A percentile compares a stretch with the other conserved stretches of the same genome.
Evolutionary conservation across 2,113 vertebrate species (phyloP).

Genomic region (Alethe diademata): DNA sequence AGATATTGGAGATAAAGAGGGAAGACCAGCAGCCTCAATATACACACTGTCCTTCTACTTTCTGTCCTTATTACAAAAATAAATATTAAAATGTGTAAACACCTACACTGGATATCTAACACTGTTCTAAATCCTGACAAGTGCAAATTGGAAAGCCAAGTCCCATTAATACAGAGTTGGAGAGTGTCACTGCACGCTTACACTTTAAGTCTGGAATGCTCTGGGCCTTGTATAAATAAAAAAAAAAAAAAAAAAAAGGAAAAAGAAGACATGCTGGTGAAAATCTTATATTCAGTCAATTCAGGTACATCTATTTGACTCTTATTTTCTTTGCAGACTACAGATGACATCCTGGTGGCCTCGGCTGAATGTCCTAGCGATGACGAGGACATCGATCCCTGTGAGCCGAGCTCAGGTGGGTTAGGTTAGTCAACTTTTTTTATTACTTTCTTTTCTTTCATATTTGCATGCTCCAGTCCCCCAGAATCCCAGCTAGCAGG

Average conservation of each 20-base stretch:
- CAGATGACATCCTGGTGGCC: conserved; percentile 92
- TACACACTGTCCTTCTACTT: neutral
- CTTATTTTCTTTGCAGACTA: conserved; percentile 79
- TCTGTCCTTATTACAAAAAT: neutral
- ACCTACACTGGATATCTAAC: neutral
- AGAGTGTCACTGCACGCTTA: neutral
- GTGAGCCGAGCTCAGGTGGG: conserved; percentile 99
- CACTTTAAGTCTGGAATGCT: neutral
- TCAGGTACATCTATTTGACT: neutral
- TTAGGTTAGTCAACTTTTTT: conserved; percentile 99
- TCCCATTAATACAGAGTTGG: neutral
- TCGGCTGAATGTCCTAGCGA: conserved; percentile 97
- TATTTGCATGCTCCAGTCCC: conserved; percentile 62
- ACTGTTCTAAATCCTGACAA: conserved; percentile 20
- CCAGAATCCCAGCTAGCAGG: neutral
- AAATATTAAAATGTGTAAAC: neutral
- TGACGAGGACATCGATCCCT: conserved; percentile 97
- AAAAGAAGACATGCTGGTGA: neutral
- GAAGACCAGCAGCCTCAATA: neutral
- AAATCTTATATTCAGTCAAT: neutral
- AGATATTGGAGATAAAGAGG: neutral
- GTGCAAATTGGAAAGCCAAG: conserved; percentile 40
- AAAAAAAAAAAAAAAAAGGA: neutral
- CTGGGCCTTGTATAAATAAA: neutral
- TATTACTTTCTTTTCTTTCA: conserved; percentile 85